These are phyloP conservation scores for Drosophila pruinosa DNA, from an alignment of 1,140 invertebrate genomes.

Conservation along the genomic window DNA sequence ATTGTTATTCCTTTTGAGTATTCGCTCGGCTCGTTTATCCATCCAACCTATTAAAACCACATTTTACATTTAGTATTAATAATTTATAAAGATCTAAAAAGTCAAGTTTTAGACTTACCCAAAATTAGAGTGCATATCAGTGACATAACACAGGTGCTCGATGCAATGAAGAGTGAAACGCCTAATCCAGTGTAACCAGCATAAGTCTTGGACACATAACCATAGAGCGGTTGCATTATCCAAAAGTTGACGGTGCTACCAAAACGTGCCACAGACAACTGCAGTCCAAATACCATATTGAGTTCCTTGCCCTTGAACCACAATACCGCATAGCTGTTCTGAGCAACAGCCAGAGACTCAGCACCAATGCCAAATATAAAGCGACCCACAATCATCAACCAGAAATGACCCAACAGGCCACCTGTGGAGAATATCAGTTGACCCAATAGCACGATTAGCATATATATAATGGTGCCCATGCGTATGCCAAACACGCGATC, in stretches of 20 bases:
- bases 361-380: slow-evolving; percentile 98
- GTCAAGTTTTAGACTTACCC: slow-evolving; percentile 36
- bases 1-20: slow-evolving; percentile 87
- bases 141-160: slow-evolving; percentile 91
- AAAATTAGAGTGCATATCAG: slow-evolving; percentile 91
- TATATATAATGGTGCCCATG: slow-evolving; percentile 95
- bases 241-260: slow-evolving; percentile 98
- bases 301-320: slow-evolving; percentile 99
- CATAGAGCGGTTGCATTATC: slow-evolving; percentile 94
- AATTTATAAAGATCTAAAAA: not conserved
- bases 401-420: slow-evolving; percentile 90
- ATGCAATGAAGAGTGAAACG: slow-evolving; percentile 91
- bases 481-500: slow-evolving; percentile 97
- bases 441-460: slow-evolving; percentile 90
- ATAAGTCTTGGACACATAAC: slow-evolving; percentile 88
- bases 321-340: slow-evolving; percentile 97
- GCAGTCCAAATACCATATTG: slow-evolving; percentile 98
- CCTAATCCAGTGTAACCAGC: slow-evolving; percentile 90
- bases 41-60: slow-evolving; percentile 86
- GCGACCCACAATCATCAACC: slow-evolving; percentile 95
- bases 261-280: slow-evolving; percentile 95
- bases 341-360: slow-evolving; percentile 97
- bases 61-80: not conserved
- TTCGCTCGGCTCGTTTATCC: slow-evolving; percentile 92
- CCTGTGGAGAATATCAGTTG: slow-evolving; percentile 95